phyloP scores from a whole-genome alignment of 2,797 vertebrate species.

The Yasuhikotakia modesta region DNA sequence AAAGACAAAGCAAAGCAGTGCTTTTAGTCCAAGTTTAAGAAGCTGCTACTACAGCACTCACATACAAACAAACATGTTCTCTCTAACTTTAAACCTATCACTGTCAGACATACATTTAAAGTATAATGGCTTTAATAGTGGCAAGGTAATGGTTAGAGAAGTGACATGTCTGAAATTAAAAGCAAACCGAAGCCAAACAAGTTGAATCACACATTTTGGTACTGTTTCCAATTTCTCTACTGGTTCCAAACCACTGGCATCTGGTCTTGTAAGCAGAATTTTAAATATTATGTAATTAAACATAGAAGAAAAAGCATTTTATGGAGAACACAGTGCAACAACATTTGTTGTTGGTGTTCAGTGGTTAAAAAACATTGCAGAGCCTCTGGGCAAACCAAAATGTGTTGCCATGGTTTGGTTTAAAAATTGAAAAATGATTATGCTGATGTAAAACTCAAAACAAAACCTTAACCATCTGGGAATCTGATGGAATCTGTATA shows the following conservation, averaged over 20 bases:
- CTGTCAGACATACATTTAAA: not conserved
- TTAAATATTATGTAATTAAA: constrained; percentile 47
- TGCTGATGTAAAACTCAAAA: not conserved
- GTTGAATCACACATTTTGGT: constrained; percentile 35
- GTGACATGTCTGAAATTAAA: not conserved
- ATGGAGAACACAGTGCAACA: constrained; percentile 21
- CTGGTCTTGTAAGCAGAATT: constrained; percentile 1
- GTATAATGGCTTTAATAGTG: not conserved
- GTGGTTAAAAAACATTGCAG: constrained; percentile 7
- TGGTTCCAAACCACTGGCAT: constrained; percentile 36
- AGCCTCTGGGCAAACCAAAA: constrained; percentile 16
- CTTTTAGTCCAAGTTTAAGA: not conserved
- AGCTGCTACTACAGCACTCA: not conserved
- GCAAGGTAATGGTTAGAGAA: not conserved
- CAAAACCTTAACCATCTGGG: not conserved
- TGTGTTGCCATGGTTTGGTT: constrained; percentile 6
- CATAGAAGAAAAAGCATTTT: constrained; percentile 12
- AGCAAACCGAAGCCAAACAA: constrained; percentile 45
- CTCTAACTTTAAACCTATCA: not conserved
- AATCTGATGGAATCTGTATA: not conserved
- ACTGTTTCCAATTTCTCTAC: no score
- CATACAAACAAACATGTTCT: constrained; percentile 2
- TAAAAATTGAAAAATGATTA: not conserved
- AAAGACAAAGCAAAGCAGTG: not conserved
- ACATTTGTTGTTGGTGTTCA: constrained; percentile 3